Percentiles rank a stretch among this genome's conserved stretches.
phyloP scores from a whole-genome alignment of 2,888 invertebrate species.

The Trachelus stipa region DNA sequence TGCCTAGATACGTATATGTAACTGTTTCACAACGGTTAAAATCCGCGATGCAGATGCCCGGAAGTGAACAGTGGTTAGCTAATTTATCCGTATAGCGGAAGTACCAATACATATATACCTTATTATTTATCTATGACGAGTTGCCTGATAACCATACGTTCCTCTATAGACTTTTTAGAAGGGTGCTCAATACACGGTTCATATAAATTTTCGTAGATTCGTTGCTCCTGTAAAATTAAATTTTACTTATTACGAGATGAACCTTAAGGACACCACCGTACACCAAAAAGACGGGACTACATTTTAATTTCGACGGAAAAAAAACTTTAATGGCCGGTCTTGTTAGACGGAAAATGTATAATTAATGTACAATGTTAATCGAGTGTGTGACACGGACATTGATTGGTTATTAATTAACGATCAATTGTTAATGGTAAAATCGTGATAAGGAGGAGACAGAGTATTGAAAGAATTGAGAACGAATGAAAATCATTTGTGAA shows the following conservation, averaged over 20 bases:
- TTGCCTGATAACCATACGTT: constrained; percentile 51
- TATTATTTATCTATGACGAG: constrained; percentile 38
- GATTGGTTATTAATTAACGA: not conserved
- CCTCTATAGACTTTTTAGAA: constrained; percentile 47
- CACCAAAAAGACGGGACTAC: not conserved
- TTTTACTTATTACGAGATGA: not conserved
- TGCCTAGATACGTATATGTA: not conserved
- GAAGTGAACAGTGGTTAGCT: constrained; percentile 24
- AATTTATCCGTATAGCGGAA: constrained; percentile 28
- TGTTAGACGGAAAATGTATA: not conserved
- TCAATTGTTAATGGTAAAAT: not conserved
- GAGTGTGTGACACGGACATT: not conserved
- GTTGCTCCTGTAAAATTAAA: not conserved
- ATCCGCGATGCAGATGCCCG: constrained; percentile 25
- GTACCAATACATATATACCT: constrained; percentile 23
- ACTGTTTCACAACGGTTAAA: constrained; percentile 7
- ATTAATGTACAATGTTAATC: not conserved
- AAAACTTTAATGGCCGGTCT: constrained; percentile 7
- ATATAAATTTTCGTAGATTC: constrained; percentile 13
- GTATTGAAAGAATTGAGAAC: too few relatives aligned
- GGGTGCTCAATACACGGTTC: constrained; percentile 52
- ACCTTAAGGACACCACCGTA: not conserved
- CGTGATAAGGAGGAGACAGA: not conserved
- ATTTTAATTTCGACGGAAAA: not conserved
- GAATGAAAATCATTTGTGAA: not conserved